Evolutionary conservation across 2,113 vertebrate species (phyloP).

Genomic region (Otis tarda): DNA sequence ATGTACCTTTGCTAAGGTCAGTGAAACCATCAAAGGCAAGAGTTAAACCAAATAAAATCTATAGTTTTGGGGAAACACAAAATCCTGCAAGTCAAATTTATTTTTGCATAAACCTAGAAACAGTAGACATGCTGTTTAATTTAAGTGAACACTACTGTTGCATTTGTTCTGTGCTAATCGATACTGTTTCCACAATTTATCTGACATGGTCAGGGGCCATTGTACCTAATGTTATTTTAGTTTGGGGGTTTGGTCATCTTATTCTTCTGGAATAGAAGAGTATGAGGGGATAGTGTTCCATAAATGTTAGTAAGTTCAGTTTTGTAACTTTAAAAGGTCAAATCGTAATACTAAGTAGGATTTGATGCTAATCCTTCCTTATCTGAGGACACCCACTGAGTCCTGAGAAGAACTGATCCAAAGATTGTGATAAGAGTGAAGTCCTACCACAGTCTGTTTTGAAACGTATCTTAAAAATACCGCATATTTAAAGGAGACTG

Average conservation of each 20-base stretch:
- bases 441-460: neutral
- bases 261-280: neutral
- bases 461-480: neutral
- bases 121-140: neutral
- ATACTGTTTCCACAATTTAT: neutral
- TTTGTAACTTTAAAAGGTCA: neutral
- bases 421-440: neutral
- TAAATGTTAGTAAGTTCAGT: neutral
- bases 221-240: neutral
- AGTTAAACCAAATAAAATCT: neutral
- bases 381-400: neutral
- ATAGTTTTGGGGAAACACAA: neutral
- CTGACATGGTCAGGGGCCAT: neutral
- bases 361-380: neutral
- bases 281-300: neutral
- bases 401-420: neutral
- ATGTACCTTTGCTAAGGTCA: neutral
- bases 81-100: neutral
- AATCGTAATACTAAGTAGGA: neutral
- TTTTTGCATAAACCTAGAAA: neutral
- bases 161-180: neutral
- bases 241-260: neutral
- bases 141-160: neutral
- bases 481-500: constrained; percentile 16
- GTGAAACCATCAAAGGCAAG: neutral